Percentiles rank a stretch among this genome's conserved stretches.
phyloP scores from a whole-genome alignment of 2,797 vertebrate species.

The Chelidonichthys spinosus region DNA sequence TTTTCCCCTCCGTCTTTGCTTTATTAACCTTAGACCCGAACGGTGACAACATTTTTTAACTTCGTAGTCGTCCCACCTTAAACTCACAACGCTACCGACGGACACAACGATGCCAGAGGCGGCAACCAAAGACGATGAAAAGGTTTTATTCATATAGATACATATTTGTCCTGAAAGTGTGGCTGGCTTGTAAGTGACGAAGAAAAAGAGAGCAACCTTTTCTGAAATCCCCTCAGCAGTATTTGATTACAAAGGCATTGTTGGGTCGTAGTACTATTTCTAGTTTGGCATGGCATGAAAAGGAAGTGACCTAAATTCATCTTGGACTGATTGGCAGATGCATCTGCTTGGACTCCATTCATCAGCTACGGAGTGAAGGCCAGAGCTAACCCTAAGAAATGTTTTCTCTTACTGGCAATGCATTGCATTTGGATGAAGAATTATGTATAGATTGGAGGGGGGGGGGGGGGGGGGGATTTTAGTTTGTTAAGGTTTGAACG shows the following conservation, averaged over 20 bases:
- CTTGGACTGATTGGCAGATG: slow-evolving; percentile 73
- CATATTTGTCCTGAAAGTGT: slow-evolving; percentile 19
- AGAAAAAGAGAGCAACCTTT: slow-evolving; percentile 21
- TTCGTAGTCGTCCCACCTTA: slow-evolving; percentile 28
- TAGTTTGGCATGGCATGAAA: slow-evolving; percentile 60
- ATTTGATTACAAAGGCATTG: slow-evolving; percentile 61
- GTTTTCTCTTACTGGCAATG: slow-evolving; percentile 6
- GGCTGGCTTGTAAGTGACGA: slow-evolving; percentile 1
- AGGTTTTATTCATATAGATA: background rate
- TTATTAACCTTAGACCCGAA: slow-evolving; percentile 66
- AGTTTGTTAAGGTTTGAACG: slow-evolving; percentile 21
- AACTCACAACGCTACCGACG: slow-evolving; percentile 20
- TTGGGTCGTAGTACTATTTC: slow-evolving; percentile 46
- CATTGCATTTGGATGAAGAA: slow-evolving; percentile 14
- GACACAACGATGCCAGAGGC: background rate
- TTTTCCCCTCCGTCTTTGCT: slow-evolving; percentile 68
- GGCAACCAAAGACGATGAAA: slow-evolving; percentile 19
- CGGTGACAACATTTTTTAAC: slow-evolving; percentile 64
- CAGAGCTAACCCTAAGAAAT: slow-evolving; percentile 5
- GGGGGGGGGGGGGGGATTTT: background rate
- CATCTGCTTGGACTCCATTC: slow-evolving; percentile 61
- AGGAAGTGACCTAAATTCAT: slow-evolving; percentile 73
- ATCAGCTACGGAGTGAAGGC: slow-evolving; percentile 17
- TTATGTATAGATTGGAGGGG: background rate
- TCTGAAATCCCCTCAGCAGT: slow-evolving; percentile 49